Evolutionary conservation across 30 jellyfish, hydroid and myxozoan species (phyloP).

Genomic region (Phacellophora camtschatica): DNA sequence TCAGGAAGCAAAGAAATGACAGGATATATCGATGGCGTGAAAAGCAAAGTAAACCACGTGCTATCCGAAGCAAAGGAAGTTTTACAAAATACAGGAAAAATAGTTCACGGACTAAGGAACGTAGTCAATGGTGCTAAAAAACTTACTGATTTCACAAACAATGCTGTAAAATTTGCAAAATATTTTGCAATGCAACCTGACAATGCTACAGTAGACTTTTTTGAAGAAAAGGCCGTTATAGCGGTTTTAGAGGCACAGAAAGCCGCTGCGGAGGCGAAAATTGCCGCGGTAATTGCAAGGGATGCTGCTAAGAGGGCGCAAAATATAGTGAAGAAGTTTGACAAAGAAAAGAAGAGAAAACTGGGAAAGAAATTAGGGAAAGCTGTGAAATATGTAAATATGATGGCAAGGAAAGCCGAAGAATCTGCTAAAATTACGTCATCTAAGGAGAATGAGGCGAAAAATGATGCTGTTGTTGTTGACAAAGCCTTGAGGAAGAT

Average conservation of each 20-base stretch:
- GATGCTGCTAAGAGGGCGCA: slow-evolving; percentile 66
- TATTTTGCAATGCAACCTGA: slow-evolving; percentile 81
- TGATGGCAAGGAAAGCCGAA: slow-evolving; percentile 57
- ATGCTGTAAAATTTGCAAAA: slow-evolving; percentile 89
- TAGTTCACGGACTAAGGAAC: slow-evolving; percentile 72
- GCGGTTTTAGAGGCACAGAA: slow-evolving; percentile 89
- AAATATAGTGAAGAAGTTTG: slow-evolving; percentile 13
- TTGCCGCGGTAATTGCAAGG: slow-evolving; percentile 69
- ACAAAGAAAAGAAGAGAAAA: slow-evolving; percentile 1
- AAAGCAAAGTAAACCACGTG: slow-evolving; percentile 64
- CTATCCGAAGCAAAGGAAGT: slow-evolving; percentile 78
- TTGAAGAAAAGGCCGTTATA: slow-evolving; percentile 90
- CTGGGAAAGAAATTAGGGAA: slow-evolving; percentile 5
- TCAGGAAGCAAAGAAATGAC: slow-evolving; percentile 13
- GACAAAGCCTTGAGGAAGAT: slow-evolving; percentile 51
- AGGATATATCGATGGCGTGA: slow-evolving; percentile 23
- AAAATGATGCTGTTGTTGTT: slow-evolving; percentile 45
- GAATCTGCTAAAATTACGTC: slow-evolving; percentile 71
- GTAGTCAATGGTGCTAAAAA: slow-evolving; percentile 76
- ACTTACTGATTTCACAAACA: slow-evolving; percentile 61
- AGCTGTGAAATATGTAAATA: slow-evolving; percentile 41
- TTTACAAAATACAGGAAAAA: slow-evolving; percentile 56
- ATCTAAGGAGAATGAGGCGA: slow-evolving; percentile 30
- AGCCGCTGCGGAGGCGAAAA: slow-evolving; percentile 89
- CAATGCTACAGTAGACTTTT: slow-evolving; percentile 85